These are phyloP conservation scores for Rhadinocentrus ornatus DNA, from an alignment of 2,797 vertebrate species.

Conservation along the genomic window DNA sequence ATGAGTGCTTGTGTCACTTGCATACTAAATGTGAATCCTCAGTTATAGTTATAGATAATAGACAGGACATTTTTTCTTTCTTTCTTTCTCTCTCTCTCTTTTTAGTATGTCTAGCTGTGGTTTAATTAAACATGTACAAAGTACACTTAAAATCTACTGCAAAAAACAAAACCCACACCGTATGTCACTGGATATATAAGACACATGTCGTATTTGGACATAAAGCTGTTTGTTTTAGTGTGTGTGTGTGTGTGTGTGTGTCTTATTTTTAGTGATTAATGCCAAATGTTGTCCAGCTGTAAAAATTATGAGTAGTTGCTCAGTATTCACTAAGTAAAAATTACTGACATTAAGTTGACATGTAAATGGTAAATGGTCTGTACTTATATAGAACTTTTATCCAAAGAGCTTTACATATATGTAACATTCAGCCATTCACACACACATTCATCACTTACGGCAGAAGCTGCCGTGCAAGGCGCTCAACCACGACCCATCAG, in stretches of 20 bases:
- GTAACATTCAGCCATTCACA: too few species aligned
- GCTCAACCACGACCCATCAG: too few species aligned
- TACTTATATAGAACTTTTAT: too few species aligned
- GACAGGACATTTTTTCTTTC: neutral
- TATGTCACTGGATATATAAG: neutral
- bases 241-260: neutral
- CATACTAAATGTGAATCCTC: conserved; percentile 42
- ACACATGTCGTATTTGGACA: neutral
- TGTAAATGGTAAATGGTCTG: too few species aligned
- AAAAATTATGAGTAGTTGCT: neutral
- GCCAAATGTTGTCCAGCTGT: neutral
- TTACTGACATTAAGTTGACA: neutral
- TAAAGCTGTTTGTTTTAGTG: neutral
- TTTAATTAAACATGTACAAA: neutral
- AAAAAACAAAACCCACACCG: neutral
- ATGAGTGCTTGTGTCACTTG: conserved; percentile 48
- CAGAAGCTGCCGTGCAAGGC: too few species aligned
- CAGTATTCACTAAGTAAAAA: neutral
- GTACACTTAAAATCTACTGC: neutral
- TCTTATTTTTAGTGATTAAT: neutral
- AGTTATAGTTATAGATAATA: conserved; percentile 46
- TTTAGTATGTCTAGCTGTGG: neutral
- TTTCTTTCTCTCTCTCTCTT: neutral
- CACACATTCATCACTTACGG: too few species aligned
- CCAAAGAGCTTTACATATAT: too few species aligned